phyloP scores from a whole-genome alignment of 2,888 invertebrate species.

The Drosophila acutilabella region DNA sequence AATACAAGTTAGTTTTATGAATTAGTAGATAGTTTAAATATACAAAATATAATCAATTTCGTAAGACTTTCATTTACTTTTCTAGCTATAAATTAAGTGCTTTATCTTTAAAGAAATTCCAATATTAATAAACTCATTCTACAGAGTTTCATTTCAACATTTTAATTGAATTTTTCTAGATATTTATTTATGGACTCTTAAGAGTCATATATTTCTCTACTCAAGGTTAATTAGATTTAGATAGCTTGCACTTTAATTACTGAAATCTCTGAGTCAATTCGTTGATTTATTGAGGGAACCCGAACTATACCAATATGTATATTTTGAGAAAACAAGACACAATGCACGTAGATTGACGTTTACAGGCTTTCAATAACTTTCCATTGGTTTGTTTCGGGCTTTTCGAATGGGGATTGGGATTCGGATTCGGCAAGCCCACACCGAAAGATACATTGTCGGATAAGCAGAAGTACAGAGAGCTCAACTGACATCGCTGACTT shows the following conservation, averaged over 20 bases:
- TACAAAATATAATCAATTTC: too few species aligned
- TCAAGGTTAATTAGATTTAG: constrained; percentile 28
- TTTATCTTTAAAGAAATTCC: too few species aligned
- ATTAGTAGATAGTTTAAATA: too few species aligned
- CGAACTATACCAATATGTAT: constrained; percentile 51
- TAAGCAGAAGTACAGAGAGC: constrained; percentile 61
- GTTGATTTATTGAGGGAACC: constrained; percentile 49
- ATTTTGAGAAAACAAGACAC: constrained; percentile 52
- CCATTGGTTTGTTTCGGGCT: constrained; percentile 44
- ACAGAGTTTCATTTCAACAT: neutral
- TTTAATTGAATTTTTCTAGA: neutral
- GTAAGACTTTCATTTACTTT: too few species aligned
- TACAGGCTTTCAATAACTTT: constrained; percentile 75
- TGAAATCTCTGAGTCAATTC: constrained; percentile 22
- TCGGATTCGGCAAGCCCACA: constrained; percentile 71
- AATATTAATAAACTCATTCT: too few species aligned
- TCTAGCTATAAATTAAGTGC: too few species aligned
- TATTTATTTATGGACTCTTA: neutral
- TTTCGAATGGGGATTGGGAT: neutral
- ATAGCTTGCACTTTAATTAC: constrained; percentile 27
- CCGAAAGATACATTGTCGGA: constrained; percentile 71
- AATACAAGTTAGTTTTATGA: too few species aligned
- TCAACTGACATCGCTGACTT: constrained; percentile 66
- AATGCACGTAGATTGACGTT: constrained; percentile 57
- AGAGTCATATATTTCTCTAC: constrained; percentile 6